These are phyloP conservation scores for Latrodectus hesperus DNA, from an alignment of 2,888 invertebrate genomes.

Conservation along the genomic window DNA sequence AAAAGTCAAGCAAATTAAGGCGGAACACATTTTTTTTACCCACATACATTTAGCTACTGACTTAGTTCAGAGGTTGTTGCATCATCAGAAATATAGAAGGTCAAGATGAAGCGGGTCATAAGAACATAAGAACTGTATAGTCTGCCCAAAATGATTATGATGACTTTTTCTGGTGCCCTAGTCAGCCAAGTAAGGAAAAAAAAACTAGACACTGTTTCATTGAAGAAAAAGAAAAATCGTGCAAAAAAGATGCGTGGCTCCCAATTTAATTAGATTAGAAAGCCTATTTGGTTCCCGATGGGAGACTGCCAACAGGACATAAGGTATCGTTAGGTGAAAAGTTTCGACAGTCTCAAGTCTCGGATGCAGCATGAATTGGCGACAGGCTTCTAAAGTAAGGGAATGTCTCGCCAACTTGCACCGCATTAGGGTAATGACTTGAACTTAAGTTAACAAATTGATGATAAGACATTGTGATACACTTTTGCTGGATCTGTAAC, in stretches of 20 bases:
- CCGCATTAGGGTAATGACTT: background rate
- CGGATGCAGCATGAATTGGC: slow-evolving; percentile 21
- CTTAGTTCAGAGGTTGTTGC: slow-evolving; percentile 21
- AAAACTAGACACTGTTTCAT: background rate
- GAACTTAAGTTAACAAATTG: too few species aligned
- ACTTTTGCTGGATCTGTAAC: too few species aligned
- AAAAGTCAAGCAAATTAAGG: background rate
- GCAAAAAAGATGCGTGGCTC: slow-evolving; percentile 20
- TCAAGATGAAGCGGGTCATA: slow-evolving; percentile 44
- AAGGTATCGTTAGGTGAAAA: background rate
- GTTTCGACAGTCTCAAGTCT: background rate
- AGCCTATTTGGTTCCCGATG: slow-evolving; percentile 25
- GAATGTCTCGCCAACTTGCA: slow-evolving; percentile 31
- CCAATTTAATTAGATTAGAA: slow-evolving; percentile 29
- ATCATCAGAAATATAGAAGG: slow-evolving; percentile 29
- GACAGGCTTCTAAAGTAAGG: slow-evolving; percentile 26
- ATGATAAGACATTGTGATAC: too few species aligned
- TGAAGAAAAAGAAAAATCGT: background rate
- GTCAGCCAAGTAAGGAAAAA: background rate
- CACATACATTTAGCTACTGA: background rate
- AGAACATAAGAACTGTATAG: slow-evolving; percentile 15
- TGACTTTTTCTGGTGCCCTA: background rate
- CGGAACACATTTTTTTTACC: background rate
- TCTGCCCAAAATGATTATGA: background rate
- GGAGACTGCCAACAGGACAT: slow-evolving; percentile 14